Base-by-base conservation (phyloP, 2,113 vertebrate species). In the Furnarius figulus region DNA sequence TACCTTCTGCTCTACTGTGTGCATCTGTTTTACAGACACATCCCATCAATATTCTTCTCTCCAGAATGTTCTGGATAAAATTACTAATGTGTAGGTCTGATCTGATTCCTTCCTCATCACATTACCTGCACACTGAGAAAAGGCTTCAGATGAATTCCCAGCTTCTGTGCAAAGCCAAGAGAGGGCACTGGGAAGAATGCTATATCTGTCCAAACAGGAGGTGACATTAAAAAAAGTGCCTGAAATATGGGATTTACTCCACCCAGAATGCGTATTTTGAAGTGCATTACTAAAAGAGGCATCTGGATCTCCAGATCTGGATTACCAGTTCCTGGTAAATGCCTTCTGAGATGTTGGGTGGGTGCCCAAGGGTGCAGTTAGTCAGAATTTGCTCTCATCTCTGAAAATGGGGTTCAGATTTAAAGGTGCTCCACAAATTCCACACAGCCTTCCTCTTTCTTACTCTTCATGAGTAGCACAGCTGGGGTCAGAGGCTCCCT, bases 401-500 rank as follows among this genome's bases (percentile, higher is more conserved):
- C 47, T 70, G 59, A 59, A 77, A 81, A 35, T 12, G 18, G 39
- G 8, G 13, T 6, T 81, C 16, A 14, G 56, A 23, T 59, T 58
- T 77, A 50, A 55, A 81, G 47, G 18, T 67, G 30, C 31, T 83
- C 22, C 59, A 50, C 17, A 37, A 52, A 15, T 16, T 74, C 20
- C 68, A 35, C 8, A 13, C 14, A 83, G 52, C 10, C 11, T 21
- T 8, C 3, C 5, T 66, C 37, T 67, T 61, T 27, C n/a, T 71
- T 63, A 7, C 44, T 62, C 22, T 39, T 63, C 56, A n/a, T 1
- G 2, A 40, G 50, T n/a, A 61, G 42, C 37, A 30, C 20, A 2
- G 14, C 25, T 46, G 42, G 0, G 1, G 22, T 30, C 63, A 50
- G 53, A 59, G 14, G 12, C 44, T 89, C 3, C 0, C 12, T 68